phyloP scores from a whole-genome alignment of 2,113 vertebrate species.

The Dendrocopos noguchii region DNA sequence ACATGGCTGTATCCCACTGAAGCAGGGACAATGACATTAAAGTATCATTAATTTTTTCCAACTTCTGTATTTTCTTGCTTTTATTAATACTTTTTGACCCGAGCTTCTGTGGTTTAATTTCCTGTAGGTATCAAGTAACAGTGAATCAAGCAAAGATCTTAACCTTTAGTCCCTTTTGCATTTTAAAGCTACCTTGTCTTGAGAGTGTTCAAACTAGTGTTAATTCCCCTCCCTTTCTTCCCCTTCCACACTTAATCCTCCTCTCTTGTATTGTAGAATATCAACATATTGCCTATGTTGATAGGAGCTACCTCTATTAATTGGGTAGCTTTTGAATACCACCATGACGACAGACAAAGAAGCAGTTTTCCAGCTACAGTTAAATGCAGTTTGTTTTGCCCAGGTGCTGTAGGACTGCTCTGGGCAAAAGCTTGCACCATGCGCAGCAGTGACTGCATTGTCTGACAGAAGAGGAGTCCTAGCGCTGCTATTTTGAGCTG shows the following conservation, averaged over 20 bases:
- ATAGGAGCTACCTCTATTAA: background rate
- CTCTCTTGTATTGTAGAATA: background rate
- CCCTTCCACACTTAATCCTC: background rate
- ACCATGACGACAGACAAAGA: background rate
- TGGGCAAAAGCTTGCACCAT: background rate
- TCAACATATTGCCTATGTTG: background rate
- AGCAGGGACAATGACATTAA: background rate
- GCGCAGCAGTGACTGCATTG: background rate
- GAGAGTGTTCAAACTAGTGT: slow-evolving; percentile 63
- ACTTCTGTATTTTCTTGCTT: slow-evolving; percentile 51
- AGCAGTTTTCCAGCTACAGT: background rate
- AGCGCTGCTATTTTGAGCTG: background rate
- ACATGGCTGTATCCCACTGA: background rate
- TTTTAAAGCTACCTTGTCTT: slow-evolving; percentile 47
- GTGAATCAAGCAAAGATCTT: slow-evolving; percentile 68
- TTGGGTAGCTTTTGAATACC: background rate
- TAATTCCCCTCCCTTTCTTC: background rate
- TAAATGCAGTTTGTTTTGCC: background rate
- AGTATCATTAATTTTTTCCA: background rate
- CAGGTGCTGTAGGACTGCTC: background rate
- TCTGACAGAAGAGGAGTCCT: background rate
- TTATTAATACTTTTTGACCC: slow-evolving; percentile 64
- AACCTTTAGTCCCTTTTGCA: slow-evolving; percentile 61
- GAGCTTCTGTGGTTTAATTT: slow-evolving; percentile 75
- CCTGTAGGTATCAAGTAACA: slow-evolving; percentile 76